A percentile compares a stretch with the other conserved stretches of the same genome.
Conservation (phyloP, 2,113 vertebrate species). For the Propithecus coquereli region DNA sequence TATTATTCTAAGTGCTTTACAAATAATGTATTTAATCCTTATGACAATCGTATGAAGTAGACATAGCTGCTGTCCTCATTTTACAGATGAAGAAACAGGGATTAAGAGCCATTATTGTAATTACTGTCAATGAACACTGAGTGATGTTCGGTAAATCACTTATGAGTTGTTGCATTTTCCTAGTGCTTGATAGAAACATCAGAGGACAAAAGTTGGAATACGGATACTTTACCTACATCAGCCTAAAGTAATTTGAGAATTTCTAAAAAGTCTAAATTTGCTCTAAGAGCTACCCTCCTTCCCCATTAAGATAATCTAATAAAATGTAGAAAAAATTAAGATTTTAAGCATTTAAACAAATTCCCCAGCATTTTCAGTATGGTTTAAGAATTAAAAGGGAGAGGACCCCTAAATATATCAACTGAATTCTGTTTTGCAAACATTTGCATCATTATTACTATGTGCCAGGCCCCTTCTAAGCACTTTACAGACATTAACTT, state of each 20-base stretch:
- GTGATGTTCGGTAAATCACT: neutral
- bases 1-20: neutral
- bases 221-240: neutral
- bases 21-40: neutral
- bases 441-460: neutral
- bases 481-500: neutral
- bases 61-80: neutral
- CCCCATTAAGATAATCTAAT: neutral
- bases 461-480: neutral
- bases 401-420: neutral
- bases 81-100: neutral
- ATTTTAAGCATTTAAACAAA: neutral
- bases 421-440: neutral
- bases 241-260: neutral
- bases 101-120: neutral
- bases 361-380: neutral
- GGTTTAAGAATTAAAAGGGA: neutral
- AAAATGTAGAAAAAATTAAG: neutral
- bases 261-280: neutral
- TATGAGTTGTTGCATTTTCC: neutral
- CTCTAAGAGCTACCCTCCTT: neutral
- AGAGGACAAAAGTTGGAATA: neutral
- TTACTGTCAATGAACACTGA: neutral
- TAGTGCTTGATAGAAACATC: neutral
- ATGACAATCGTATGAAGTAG: neutral